phyloP scores from a whole-genome alignment of 2,888 invertebrate species.

The Alloscopus bannaensis region DNA sequence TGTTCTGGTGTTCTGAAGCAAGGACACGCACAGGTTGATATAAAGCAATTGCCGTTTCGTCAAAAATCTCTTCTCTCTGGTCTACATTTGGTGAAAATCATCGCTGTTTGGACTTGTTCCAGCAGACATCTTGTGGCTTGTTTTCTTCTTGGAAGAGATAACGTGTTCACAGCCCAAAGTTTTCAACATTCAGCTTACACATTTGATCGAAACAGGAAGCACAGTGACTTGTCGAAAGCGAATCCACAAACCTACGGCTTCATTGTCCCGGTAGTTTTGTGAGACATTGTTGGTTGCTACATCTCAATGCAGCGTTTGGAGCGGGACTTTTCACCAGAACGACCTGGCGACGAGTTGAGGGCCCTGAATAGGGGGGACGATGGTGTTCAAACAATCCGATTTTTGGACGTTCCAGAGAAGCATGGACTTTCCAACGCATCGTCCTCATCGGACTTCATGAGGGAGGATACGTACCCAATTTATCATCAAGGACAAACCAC shows the following conservation, averaged over 20 bases:
- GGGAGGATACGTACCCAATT: slow-evolving; percentile 68
- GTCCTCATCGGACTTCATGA: slow-evolving; percentile 66
- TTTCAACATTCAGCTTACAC: background rate
- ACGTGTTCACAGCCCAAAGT: background rate
- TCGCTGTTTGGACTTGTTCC: slow-evolving; percentile 6
- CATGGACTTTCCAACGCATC: slow-evolving; percentile 61
- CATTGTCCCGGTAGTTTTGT: background rate
- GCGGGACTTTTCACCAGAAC: slow-evolving; percentile 67
- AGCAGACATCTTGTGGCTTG: slow-evolving; percentile 22
- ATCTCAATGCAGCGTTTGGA: slow-evolving; percentile 65
- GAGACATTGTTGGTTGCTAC: background rate
- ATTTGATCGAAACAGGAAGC: background rate
- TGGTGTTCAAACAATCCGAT: slow-evolving; percentile 57
- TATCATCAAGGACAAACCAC: slow-evolving; percentile 56
- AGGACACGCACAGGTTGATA: background rate
- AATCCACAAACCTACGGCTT: no score
- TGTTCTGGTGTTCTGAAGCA: background rate
- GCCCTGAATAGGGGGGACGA: slow-evolving; percentile 70
- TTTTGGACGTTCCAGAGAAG: slow-evolving; percentile 67
- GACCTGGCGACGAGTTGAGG: slow-evolving; percentile 66
- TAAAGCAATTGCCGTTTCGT: background rate
- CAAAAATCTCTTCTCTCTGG: background rate
- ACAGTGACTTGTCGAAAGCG: no score
- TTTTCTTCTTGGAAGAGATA: background rate
- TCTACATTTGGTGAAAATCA: background rate